These are phyloP conservation scores for Alitta virens DNA, from an alignment of 2,888 invertebrate species.

Conservation along the genomic window DNA sequence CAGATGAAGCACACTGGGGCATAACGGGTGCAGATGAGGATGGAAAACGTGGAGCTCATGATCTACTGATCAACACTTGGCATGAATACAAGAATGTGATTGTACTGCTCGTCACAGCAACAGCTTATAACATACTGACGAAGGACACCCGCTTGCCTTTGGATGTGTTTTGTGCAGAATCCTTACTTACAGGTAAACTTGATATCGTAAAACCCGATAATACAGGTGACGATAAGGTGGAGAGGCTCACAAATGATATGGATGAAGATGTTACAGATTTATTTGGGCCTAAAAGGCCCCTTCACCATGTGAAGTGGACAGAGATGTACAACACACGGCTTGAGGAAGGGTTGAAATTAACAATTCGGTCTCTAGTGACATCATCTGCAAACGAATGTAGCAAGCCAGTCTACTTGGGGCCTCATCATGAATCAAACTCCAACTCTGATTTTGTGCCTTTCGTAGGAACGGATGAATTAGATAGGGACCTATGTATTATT, in stretches of 20 bases:
- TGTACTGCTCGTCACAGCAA: constrained; percentile 13
- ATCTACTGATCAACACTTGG: constrained; percentile 8
- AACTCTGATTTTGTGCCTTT: too few species aligned
- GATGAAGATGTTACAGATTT: neutral
- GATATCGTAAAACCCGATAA: too few species aligned
- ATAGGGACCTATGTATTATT: too few species aligned
- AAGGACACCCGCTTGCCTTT: neutral
- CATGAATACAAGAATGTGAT: constrained; percentile 4
- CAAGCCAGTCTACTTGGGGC: too few species aligned
- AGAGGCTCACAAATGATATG: neutral
- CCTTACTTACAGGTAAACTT: neutral
- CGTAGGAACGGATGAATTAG: too few species aligned
- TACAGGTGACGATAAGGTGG: neutral
- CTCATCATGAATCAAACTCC: too few species aligned
- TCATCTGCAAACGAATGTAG: too few species aligned
- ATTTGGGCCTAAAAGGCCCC: neutral
- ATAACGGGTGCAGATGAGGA: neutral
- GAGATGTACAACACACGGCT: too few species aligned
- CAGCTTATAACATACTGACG: constrained; percentile 15
- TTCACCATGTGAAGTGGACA: neutral
- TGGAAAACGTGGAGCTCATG: neutral
- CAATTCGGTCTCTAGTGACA: too few species aligned
- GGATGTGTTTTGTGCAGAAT: neutral
- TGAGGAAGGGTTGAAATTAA: too few species aligned
- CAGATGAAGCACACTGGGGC: constrained; percentile 13